These are phyloP conservation scores for Elgonia sp. DNA, from an alignment of 2,888 invertebrate species.

Conservation along the genomic window DNA sequence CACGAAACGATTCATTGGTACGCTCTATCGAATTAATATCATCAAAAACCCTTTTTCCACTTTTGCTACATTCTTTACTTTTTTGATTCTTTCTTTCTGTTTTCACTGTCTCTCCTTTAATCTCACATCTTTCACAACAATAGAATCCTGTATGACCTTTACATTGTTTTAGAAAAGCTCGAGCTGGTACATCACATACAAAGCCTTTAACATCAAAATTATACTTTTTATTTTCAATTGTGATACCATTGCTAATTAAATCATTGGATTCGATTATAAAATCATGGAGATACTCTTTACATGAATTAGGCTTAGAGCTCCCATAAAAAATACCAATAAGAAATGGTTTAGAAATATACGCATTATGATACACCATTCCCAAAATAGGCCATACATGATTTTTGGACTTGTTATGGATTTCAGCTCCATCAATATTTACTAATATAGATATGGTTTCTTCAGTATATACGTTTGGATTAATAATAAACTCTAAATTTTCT, in stretches of 20 bases:
- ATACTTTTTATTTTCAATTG: conserved; percentile 13
- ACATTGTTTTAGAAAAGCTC: conserved; percentile 20
- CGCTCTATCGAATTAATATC: conserved; percentile 50
- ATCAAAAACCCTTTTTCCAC: conserved; percentile 42
- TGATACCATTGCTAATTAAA: conserved; percentile 8
- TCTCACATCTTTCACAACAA: conserved; percentile 13
- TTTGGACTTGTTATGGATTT: conserved; percentile 31
- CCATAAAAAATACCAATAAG: conserved; percentile 51
- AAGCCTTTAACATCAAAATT: conserved; percentile 11
- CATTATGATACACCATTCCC: conserved; percentile 35
- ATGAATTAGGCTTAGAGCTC: conserved; percentile 10
- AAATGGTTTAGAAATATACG: conserved; percentile 62
- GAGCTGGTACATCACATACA: conserved; percentile 30
- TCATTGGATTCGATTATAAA: conserved; percentile 15
- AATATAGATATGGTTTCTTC: conserved; percentile 26
- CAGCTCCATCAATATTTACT: conserved; percentile 39
- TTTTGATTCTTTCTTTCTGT: too few species aligned
- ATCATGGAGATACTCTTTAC: conserved; percentile 15
- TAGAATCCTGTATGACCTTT: conserved; percentile 7
- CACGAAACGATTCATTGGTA: conserved; percentile 56
- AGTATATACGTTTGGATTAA: conserved; percentile 20
- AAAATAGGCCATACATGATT: conserved; percentile 46
- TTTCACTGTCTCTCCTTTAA: conserved; percentile 11
- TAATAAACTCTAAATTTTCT: not conserved
- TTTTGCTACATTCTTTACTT: not conserved